A percentile compares a stretch with the other conserved stretches of the same genome.
Conservation (phyloP, 2,797 vertebrate genomes). For the Mallotus villosus region DNA sequence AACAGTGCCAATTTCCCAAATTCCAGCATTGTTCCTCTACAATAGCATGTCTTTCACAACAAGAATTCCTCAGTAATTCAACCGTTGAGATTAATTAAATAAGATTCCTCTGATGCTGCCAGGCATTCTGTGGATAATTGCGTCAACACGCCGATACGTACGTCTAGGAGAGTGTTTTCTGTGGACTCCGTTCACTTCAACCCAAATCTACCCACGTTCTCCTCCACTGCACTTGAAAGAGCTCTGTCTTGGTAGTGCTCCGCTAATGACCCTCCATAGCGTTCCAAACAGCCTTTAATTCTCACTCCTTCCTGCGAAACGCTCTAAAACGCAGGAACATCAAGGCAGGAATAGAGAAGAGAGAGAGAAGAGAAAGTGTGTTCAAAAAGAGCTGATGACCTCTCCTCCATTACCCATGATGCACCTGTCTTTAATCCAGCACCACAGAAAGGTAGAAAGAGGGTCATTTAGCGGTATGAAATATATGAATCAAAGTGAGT, state of each 20-base stretch:
- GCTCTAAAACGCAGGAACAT: conserved; percentile 73
- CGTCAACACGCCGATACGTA: conserved; percentile 88
- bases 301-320: conserved; percentile 68
- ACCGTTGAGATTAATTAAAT: conserved; percentile 89
- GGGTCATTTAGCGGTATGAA: not conserved
- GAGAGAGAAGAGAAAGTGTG: conserved; percentile 81
- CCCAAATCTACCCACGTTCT: conserved; percentile 74
- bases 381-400: conserved; percentile 80
- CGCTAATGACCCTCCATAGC: conserved; percentile 73
- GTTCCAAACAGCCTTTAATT: conserved; percentile 72
- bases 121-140: conserved; percentile 90
- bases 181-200: conserved; percentile 87
- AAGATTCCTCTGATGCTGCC: conserved; percentile 87
- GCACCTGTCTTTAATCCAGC: conserved; percentile 85
- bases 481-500: not conserved
- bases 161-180: conserved; percentile 86
- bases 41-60: conserved; percentile 62
- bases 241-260: conserved; percentile 81
- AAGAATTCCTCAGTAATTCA: conserved; percentile 81
- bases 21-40: conserved; percentile 70
- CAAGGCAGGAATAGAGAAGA: conserved; percentile 80
- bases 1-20: conserved; percentile 69
- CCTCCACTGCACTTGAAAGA: conserved; percentile 75
- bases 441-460: conserved; percentile 74
- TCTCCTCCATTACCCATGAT: conserved; percentile 82